These are phyloP conservation scores for Cydia fagiglandana DNA, from an alignment of 1,140 invertebrate genomes.

Conservation along the genomic window DNA sequence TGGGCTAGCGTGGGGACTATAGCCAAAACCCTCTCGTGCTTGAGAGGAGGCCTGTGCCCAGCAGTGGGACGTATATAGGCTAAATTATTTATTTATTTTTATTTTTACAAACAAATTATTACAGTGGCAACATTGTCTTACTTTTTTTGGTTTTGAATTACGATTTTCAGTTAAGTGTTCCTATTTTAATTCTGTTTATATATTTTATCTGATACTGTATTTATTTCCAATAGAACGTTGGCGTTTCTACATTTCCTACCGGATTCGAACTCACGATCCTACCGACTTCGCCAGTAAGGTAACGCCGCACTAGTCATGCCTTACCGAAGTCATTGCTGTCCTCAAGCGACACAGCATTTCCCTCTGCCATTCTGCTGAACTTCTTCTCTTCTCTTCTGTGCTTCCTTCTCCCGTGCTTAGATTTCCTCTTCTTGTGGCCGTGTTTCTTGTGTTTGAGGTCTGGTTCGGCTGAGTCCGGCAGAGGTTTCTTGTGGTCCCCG, in stretches of 20 bases:
- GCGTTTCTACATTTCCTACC: not conserved
- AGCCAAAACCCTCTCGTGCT: too few relatives aligned
- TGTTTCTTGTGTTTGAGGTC: constrained; percentile 46
- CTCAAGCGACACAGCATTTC: constrained; percentile 53
- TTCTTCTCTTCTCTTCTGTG: constrained; percentile 53
- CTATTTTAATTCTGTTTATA: too few relatives aligned
- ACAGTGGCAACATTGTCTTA: too few relatives aligned
- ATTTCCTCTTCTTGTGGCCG: constrained; percentile 40
- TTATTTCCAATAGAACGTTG: not conserved
- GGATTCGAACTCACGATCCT: not conserved
- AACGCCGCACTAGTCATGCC: not conserved
- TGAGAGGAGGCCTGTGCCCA: too few relatives aligned
- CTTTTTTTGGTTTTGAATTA: too few relatives aligned
- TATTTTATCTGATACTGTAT: not conserved
- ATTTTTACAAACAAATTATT: too few relatives aligned
- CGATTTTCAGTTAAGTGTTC: too few relatives aligned
- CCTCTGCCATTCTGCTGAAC: constrained; percentile 55
- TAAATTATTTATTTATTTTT: too few relatives aligned
- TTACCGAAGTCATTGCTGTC: constrained; percentile 40
- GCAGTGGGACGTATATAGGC: too few relatives aligned
- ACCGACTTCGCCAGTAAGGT: not conserved
- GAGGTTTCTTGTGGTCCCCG: constrained; percentile 41
- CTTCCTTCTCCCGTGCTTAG: constrained; percentile 41
- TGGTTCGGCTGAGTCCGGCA: constrained; percentile 33
- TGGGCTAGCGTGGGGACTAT: too few relatives aligned